A percentile compares a stretch with the other conserved stretches of the same genome.
phyloP scores from a whole-genome alignment of 2,888 invertebrate species.

The Drosophila trichaetosa region DNA sequence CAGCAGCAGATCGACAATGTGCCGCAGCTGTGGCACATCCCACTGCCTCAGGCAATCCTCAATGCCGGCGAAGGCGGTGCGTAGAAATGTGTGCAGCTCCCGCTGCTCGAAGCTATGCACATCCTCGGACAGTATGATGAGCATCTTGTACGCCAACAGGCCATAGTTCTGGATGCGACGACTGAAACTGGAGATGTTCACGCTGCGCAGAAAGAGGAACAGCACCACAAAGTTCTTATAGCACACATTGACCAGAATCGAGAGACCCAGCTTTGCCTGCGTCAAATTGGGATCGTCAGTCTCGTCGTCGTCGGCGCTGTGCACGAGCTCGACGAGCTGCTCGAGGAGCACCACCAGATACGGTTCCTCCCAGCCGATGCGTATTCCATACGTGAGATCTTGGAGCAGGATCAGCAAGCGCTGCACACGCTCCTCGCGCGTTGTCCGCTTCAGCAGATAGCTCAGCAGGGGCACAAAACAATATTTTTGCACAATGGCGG shows the following conservation, averaged over 20 bases:
- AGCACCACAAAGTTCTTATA: constrained; percentile 91
- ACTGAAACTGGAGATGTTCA: constrained; percentile 86
- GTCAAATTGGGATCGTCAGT: constrained; percentile 50
- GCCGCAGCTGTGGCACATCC: constrained; percentile 82
- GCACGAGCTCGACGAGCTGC: constrained; percentile 89
- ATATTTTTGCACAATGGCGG: constrained; percentile 80
- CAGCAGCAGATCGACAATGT: constrained; percentile 82
- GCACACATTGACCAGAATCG: constrained; percentile 91
- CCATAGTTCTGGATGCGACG: constrained; percentile 81
- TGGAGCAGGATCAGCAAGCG: constrained; percentile 83
- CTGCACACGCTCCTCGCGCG: constrained; percentile 76
- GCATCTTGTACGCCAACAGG: constrained; percentile 83
- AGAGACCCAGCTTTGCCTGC: constrained; percentile 86
- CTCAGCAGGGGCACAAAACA: constrained; percentile 82
- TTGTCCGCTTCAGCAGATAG: constrained; percentile 71
- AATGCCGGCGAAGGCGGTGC: constrained; percentile 80
- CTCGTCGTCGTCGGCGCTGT: constrained; percentile 83
- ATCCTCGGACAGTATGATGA: constrained; percentile 83
- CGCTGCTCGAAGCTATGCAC: constrained; percentile 77
- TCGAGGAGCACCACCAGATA: constrained; percentile 89
- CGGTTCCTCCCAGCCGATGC: constrained; percentile 92
- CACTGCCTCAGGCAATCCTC: constrained; percentile 80
- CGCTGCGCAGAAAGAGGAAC: constrained; percentile 89
- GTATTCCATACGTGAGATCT: constrained; percentile 92
- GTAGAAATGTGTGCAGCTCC: constrained; percentile 81